Evolutionary conservation across 2,888 invertebrate species (phyloP).

Genomic region (Mythimna impura): DNA sequence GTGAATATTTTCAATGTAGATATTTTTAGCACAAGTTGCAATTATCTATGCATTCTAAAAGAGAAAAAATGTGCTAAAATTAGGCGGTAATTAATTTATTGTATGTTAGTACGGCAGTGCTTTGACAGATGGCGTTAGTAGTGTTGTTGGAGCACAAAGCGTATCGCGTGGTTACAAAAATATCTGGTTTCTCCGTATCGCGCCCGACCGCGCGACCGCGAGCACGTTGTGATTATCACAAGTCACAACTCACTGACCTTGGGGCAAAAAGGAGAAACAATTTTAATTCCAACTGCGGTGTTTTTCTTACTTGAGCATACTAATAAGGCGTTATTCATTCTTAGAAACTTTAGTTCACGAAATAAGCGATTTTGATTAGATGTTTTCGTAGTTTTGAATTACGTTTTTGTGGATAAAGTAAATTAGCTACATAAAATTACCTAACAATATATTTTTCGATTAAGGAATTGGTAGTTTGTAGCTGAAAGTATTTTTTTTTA

Average conservation of each 20-base stretch:
- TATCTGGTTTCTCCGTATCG: constrained; percentile 81
- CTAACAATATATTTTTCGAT: neutral
- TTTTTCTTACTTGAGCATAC: constrained; percentile 81
- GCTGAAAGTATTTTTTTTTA: neutral
- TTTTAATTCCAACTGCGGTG: constrained; percentile 82
- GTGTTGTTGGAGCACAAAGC: constrained; percentile 54
- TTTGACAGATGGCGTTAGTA: constrained; percentile 79
- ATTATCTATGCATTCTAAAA: constrained; percentile 11
- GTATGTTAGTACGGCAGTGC: constrained; percentile 51
- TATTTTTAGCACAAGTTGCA: neutral
- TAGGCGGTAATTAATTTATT: constrained; percentile 4
- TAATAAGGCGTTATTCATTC: constrained; percentile 77
- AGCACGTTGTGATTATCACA: constrained; percentile 81
- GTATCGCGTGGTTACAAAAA: constrained; percentile 74
- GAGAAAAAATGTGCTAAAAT: constrained; percentile 6
- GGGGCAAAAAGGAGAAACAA: constrained; percentile 87
- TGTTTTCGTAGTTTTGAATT: constrained; percentile 33
- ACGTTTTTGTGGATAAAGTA: constrained; percentile 26
- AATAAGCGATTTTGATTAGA: constrained; percentile 55
- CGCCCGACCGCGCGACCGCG: constrained; percentile 66
- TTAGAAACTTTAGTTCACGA: constrained; percentile 65
- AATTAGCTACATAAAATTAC: constrained; percentile 2
- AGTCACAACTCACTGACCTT: constrained; percentile 87
- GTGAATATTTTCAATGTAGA: neutral
- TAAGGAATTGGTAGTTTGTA: neutral